Evolutionary conservation across 2,888 invertebrate species (phyloP).

Genomic region (Eilema depressum): DNA sequence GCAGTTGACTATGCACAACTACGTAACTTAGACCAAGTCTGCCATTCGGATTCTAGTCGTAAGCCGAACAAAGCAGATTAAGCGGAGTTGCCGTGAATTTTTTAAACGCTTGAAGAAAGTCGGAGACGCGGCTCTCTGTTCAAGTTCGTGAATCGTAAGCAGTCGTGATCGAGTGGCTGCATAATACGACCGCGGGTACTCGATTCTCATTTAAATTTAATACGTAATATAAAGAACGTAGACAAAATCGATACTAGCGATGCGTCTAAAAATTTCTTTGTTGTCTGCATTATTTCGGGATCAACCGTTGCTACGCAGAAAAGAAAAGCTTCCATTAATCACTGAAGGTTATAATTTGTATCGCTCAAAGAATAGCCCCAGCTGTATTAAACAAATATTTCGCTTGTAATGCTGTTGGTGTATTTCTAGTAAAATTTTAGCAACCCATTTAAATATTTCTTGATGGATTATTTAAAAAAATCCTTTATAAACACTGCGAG

Average conservation of each 20-base stretch:
- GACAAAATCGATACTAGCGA: conserved; percentile 37
- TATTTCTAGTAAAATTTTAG: neutral
- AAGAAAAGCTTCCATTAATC: conserved; percentile 3
- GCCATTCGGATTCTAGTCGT: conserved; percentile 21
- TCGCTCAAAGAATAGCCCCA: neutral
- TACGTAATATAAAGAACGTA: conserved; percentile 38
- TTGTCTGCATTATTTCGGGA: neutral
- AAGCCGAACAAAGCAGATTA: conserved; percentile 29
- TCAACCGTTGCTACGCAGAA: neutral
- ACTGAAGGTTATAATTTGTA: neutral
- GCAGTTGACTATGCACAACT: conserved; percentile 6
- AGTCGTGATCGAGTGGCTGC: conserved; percentile 36
- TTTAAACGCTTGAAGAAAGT: conserved; percentile 37
- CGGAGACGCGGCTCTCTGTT: conserved; percentile 9
- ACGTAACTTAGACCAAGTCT: conserved; percentile 1
- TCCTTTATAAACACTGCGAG: neutral
- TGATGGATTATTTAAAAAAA: neutral
- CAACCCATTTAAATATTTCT: neutral
- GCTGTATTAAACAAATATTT: neutral
- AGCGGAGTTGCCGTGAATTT: conserved; percentile 32
- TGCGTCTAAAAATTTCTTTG: neutral
- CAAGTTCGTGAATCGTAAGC: conserved; percentile 40
- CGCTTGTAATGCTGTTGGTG: neutral
- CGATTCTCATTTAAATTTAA: conserved; percentile 42
- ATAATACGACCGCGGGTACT: conserved; percentile 28